Evolutionary conservation across 2,888 invertebrate genomes (phyloP), one percentile per base, ranked within the genome.

Genomic region (Polylopha cassiicola): DNA sequence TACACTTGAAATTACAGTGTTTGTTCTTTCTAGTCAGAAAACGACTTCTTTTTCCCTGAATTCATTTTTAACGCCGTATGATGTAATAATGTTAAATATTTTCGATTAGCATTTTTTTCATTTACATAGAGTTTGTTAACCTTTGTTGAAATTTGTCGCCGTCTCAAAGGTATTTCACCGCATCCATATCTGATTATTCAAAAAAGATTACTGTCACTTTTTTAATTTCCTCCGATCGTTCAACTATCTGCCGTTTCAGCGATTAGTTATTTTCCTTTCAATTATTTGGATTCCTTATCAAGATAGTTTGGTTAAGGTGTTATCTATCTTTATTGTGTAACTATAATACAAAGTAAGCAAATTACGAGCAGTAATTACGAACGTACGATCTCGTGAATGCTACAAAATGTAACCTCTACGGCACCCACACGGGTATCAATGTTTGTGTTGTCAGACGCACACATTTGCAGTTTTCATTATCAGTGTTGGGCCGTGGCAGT

Each of bases 391-490:
- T 27, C 21, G 50, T 55, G 58, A 62, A 58, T 57, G 51, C 48
- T 51, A 58, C 56, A 53, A 59, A 39, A 63, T 61, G 58, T 66
- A 60, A 63, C 65, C 62, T 61, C 46, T 47, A 28, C 51, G 61
- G 60, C 70, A 53, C 63, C 70, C 70, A 70, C 64, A 34, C 28
- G 18, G n/a, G n/a, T 13, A 23, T 23, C 4, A 29, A 55, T 52
- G 50, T 60, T 55, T 58, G 51, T 61, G 46, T 53, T 51, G 47
- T 54, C 48, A 53, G 46, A 56, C 58, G 56, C 64, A 63, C 65
- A 67, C 59, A 45, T 37, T 63, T 68, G 72, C 62, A 65, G 66
- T 67, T 70, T 67, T 62, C 58, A 64, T 71, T 73, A 73, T 71
- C 68, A 62, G 53, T 52, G 7, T 34, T 41, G 46, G 43, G 39